Percentiles rank a stretch among this genome's conserved stretches.
Conservation (phyloP, 2,888 invertebrate genomes). For the Halocaridina rubra region DNA sequence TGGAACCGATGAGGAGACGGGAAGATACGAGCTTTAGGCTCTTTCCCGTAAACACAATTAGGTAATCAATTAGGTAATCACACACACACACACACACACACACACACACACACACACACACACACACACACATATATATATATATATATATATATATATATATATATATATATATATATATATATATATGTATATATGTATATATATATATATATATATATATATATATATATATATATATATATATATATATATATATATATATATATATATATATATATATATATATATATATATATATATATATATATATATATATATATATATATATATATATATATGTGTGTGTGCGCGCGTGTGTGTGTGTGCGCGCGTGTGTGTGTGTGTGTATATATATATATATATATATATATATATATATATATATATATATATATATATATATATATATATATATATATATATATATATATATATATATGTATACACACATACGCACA, state of each 20-base stretch:
- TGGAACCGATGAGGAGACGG: too few species aligned
- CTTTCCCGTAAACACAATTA: too few species aligned
- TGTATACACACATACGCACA: background rate
- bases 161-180: conserved; percentile 11
- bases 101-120: background rate
- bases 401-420: background rate
- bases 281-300: conserved; percentile 9
- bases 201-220: background rate
- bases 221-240: background rate
- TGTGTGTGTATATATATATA: background rate
- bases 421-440: background rate
- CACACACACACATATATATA: background rate
- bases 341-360: background rate
- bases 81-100: background rate
- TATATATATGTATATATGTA: conserved; percentile 3
- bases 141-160: conserved; percentile 1
- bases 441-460: background rate
- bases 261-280: background rate
- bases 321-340: background rate
- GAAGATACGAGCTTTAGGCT: too few species aligned
- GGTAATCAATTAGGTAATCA: too few species aligned
- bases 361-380: background rate
- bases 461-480: background rate
- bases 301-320: background rate
- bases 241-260: conserved; percentile 3